A percentile compares a stretch with the other conserved stretches of the same genome.
Evolutionary conservation across 2,113 vertebrate species (phyloP).

Genomic region (Psophia crepitans): DNA sequence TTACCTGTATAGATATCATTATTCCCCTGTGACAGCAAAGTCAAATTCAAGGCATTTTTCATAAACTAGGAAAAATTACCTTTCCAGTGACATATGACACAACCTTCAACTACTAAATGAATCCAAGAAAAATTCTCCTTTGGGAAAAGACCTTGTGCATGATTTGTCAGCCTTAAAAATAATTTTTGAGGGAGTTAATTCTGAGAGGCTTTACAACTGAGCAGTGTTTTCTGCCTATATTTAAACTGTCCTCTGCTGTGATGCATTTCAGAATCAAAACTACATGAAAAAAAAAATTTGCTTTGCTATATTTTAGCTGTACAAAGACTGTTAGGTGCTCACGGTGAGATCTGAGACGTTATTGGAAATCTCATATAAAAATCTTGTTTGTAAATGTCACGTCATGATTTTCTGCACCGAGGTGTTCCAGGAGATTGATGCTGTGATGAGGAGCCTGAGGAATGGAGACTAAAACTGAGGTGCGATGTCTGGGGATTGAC

Average conservation of each 20-base stretch:
- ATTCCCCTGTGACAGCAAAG: slow-evolving; percentile 66
- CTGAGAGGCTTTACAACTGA: neutral
- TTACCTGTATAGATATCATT: slow-evolving; percentile 55
- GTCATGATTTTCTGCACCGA: neutral
- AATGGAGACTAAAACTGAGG: neutral
- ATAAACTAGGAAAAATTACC: slow-evolving; percentile 66
- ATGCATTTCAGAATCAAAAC: slow-evolving; percentile 23
- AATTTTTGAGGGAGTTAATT: slow-evolving; percentile 54
- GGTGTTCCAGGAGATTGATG: neutral
- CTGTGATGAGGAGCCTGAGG: neutral
- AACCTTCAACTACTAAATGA: slow-evolving; percentile 58
- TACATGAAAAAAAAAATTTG: neutral
- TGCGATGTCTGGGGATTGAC: neutral
- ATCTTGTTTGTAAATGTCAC: slow-evolving; percentile 25
- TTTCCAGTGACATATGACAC: slow-evolving; percentile 54
- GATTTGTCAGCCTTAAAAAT: slow-evolving; percentile 50
- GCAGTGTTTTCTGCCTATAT: neutral
- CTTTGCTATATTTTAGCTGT: neutral
- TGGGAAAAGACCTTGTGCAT: slow-evolving; percentile 42
- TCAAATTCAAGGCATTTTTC: slow-evolving; percentile 62
- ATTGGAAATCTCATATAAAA: slow-evolving; percentile 35
- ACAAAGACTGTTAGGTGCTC: neutral
- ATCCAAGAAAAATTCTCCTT: slow-evolving; percentile 52
- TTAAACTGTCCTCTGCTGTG: neutral
- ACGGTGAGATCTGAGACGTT: neutral